A percentile compares a stretch with the other conserved stretches of the same genome.
phyloP scores from a whole-genome alignment of 2,113 vertebrate species.

The Colaptes auratus region DNA sequence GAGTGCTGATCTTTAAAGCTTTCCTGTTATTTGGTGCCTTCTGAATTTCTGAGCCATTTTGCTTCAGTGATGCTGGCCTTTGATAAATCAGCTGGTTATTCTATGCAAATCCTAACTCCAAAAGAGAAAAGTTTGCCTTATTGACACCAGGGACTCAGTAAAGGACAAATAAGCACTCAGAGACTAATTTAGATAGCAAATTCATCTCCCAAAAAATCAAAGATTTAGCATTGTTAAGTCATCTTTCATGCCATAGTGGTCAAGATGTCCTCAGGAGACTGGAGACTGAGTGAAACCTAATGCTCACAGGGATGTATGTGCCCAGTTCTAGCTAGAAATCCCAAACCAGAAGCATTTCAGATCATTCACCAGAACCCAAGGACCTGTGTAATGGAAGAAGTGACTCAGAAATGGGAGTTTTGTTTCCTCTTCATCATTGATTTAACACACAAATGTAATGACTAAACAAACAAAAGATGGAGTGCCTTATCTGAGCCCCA shows the following conservation, averaged over 20 bases:
- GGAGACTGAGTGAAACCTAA: accelerated
- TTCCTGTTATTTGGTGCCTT: background rate
- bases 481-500: background rate
- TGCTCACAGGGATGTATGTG: accelerated
- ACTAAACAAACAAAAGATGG: background rate
- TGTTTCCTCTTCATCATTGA: background rate
- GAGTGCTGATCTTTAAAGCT: background rate
- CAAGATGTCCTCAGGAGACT: background rate
- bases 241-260: background rate
- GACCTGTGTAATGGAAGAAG: background rate
- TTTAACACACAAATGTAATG: background rate
- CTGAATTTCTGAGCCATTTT: background rate
- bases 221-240: background rate
- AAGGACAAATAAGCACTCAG: background rate
- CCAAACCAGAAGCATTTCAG: background rate
- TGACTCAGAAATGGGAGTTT: background rate
- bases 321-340: background rate
- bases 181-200: background rate
- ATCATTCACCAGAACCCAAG: background rate
- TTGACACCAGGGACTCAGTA: background rate
- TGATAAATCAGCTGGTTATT: background rate
- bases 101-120: background rate
- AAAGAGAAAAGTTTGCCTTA: background rate
- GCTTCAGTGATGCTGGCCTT: background rate
- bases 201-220: background rate